Conservation (phyloP, 2,797 vertebrate genomes). For the Poecilia wingei region DNA sequence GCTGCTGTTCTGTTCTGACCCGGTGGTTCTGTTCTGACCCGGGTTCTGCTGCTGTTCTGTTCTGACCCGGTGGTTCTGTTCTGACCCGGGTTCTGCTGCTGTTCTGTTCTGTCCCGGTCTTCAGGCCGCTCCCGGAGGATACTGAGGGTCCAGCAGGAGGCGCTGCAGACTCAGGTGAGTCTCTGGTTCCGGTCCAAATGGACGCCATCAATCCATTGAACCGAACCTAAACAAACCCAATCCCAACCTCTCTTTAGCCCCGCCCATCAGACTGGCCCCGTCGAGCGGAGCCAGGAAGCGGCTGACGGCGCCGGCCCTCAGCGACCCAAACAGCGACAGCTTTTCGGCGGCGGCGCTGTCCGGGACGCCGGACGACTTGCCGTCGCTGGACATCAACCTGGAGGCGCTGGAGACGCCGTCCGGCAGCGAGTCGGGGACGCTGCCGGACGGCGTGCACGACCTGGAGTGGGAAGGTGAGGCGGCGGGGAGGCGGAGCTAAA, state of each 20-base stretch:
- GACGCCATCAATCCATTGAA: too few species aligned
- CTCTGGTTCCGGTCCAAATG: neutral
- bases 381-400: conserved; percentile 81
- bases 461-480: conserved; percentile 87
- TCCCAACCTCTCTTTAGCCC: conserved; percentile 40
- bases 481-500: neutral
- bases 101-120: neutral
- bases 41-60: neutral
- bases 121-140: conserved; percentile 37
- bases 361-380: conserved; percentile 45
- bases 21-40: neutral
- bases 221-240: too few species aligned
- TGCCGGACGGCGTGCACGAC: conserved; percentile 73
- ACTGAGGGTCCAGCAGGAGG: conserved; percentile 36
- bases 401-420: conserved; percentile 87
- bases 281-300: conserved; percentile 79
- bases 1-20: neutral
- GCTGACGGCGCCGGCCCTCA: conserved; percentile 78
- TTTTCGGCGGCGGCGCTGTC: conserved; percentile 52
- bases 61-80: too few species aligned
- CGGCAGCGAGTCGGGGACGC: conserved; percentile 83
- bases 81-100: neutral
- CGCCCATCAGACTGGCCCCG: conserved; percentile 77
- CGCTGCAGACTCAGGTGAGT: conserved; percentile 56
- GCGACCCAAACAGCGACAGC: conserved; percentile 60